Evolutionary conservation across 2,888 invertebrate species (phyloP).

Genomic region (Diaperis boleti): DNA sequence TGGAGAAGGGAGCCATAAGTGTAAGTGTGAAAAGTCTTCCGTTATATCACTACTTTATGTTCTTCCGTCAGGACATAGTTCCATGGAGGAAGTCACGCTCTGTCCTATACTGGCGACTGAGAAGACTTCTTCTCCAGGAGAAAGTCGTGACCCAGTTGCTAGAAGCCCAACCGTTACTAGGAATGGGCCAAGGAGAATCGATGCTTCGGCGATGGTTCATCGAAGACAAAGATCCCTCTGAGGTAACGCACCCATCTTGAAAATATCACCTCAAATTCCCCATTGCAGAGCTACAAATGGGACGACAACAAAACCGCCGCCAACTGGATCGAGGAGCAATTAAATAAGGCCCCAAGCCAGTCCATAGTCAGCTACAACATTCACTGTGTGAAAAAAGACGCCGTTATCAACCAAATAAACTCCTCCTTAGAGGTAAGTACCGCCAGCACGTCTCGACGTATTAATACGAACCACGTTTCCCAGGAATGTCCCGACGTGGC

Average conservation of each 20-base stretch:
- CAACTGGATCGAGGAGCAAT: constrained; percentile 80
- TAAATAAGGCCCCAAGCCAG: constrained; percentile 70
- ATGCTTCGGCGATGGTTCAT: constrained; percentile 95
- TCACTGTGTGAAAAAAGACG: constrained; percentile 84
- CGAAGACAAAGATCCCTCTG: constrained; percentile 87
- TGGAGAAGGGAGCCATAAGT: constrained; percentile 91
- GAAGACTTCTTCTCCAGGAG: constrained; percentile 85
- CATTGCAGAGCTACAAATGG: constrained; percentile 85
- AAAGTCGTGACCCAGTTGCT: constrained; percentile 75
- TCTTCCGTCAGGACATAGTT: constrained; percentile 90
- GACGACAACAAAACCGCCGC: constrained; percentile 88
- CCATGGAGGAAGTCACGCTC: constrained; percentile 88
- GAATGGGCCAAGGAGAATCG: constrained; percentile 83
- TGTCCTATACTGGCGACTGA: constrained; percentile 89
- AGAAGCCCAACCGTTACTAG: constrained; percentile 75
- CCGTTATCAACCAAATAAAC: constrained; percentile 84
- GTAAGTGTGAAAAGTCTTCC: no score
- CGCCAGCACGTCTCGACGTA: no score
- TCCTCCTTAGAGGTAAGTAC: constrained; percentile 78
- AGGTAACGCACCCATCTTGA: constrained; percentile 67
- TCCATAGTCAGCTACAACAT: constrained; percentile 84
- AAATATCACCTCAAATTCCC: constrained; percentile 7
- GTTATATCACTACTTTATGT: no score
- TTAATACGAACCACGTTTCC: constrained; percentile 50
- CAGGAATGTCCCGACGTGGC: constrained; percentile 83